phyloP scores from a whole-genome alignment of 2,797 vertebrate species.

The Pseudomugil tenellus region DNA sequence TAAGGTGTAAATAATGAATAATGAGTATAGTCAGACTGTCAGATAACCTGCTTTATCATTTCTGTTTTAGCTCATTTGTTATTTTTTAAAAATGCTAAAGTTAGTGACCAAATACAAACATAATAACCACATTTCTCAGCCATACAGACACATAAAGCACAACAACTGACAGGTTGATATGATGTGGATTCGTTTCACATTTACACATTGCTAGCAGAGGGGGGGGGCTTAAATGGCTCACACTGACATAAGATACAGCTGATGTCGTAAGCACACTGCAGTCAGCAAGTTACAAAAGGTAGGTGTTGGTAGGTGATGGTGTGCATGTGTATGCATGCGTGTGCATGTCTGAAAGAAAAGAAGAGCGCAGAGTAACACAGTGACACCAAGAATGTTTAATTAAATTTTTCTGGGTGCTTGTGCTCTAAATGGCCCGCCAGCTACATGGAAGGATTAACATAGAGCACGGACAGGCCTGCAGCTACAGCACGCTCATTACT shows the following conservation, averaged over 20 bases:
- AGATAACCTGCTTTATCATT: slow-evolving; percentile 21
- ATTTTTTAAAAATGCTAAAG: slow-evolving; percentile 17
- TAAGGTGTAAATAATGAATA: slow-evolving; percentile 16
- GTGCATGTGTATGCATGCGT: slow-evolving; percentile 28
- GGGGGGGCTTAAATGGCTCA: slow-evolving; percentile 1
- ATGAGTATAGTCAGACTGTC: slow-evolving; percentile 14
- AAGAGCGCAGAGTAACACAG: slow-evolving; percentile 63
- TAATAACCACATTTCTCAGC: slow-evolving; percentile 23
- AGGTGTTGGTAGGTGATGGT: slow-evolving; percentile 11
- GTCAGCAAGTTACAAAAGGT: background rate
- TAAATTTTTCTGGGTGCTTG: slow-evolving; percentile 78
- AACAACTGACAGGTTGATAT: background rate
- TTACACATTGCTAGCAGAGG: no score
- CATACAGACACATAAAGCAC: slow-evolving; percentile 17
- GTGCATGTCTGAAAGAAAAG: slow-evolving; percentile 53
- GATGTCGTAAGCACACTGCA: slow-evolving; percentile 12
- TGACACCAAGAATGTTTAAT: slow-evolving; percentile 81
- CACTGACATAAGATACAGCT: slow-evolving; percentile 13
- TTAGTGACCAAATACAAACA: no score
- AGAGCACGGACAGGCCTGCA: slow-evolving; percentile 67
- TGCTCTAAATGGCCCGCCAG: slow-evolving; percentile 79
- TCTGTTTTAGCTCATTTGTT: background rate
- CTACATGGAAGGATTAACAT: slow-evolving; percentile 82
- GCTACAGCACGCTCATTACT: slow-evolving; percentile 76
- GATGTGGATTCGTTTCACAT: slow-evolving; percentile 16